phyloP scores from a whole-genome alignment of 2,113 vertebrate species.

The Alectura lathami region DNA sequence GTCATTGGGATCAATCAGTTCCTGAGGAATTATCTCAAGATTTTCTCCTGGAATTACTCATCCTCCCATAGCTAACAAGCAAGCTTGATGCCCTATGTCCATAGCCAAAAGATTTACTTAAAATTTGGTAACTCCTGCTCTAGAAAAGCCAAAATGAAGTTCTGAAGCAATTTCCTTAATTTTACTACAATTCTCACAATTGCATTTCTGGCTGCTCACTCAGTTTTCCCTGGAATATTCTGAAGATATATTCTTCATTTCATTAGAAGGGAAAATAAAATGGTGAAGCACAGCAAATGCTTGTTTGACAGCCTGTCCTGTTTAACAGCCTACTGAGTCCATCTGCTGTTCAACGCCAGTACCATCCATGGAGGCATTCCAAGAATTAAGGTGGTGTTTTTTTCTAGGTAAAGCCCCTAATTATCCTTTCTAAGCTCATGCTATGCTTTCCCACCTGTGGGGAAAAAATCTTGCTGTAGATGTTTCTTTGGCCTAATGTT shows the following conservation, averaged over 20 bases:
- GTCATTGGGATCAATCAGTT: not conserved
- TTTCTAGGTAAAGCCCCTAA: not conserved
- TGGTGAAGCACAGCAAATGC: not conserved
- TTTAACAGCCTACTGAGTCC: not conserved
- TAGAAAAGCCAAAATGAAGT: not conserved
- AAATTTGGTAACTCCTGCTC: not conserved
- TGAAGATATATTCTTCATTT: not conserved
- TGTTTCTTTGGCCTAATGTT: not conserved
- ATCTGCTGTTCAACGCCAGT: not conserved
- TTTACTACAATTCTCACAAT: not conserved
- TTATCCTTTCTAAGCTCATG: not conserved
- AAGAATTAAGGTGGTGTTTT: not conserved
- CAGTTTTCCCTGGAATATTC: fast-evolving
- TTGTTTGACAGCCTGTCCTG: not conserved
- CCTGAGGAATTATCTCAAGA: not conserved
- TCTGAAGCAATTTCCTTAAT: not conserved
- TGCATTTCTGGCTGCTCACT: not conserved
- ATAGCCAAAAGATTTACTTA: not conserved
- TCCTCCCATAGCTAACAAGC: not conserved
- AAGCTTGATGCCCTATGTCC: not conserved
- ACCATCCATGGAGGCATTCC: not conserved
- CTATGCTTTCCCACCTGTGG: not conserved
- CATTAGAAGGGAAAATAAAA: not conserved
- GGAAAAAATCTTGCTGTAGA: not conserved
- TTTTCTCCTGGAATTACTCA: not conserved